These are phyloP conservation scores for Peribatodes rhomboidaria DNA, from an alignment of 2,888 invertebrate genomes.

Conservation along the genomic window DNA sequence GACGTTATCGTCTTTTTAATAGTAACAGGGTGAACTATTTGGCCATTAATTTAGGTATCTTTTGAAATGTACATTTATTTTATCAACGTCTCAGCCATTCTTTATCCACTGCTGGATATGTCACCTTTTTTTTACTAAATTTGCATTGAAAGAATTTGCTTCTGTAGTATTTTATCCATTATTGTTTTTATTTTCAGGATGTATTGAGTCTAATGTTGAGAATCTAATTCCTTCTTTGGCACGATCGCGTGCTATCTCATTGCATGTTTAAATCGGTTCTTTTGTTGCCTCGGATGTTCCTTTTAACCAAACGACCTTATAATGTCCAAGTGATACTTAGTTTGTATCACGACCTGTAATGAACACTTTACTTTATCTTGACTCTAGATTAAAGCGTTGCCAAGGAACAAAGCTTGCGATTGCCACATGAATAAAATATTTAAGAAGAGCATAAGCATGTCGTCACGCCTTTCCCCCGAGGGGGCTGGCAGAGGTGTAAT, in stretches of 20 bases:
- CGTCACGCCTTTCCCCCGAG: no score
- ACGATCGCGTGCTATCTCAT: slow-evolving; percentile 21
- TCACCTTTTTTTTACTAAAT: no score
- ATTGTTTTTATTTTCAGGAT: not conserved
- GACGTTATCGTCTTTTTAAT: no score
- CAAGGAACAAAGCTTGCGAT: not conserved
- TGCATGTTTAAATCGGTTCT: slow-evolving; percentile 23
- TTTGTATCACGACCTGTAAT: slow-evolving; percentile 13
- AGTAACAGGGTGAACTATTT: no score
- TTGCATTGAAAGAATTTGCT: no score
- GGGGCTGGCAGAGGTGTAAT: no score
- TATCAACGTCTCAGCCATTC: no score
- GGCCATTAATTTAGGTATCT: no score
- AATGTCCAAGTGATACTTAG: slow-evolving; percentile 13
- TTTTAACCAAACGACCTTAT: slow-evolving; percentile 16
- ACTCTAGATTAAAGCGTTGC: not conserved
- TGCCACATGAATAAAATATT: not conserved
- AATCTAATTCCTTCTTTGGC: slow-evolving; percentile 6
- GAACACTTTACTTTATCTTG: slow-evolving; percentile 3
- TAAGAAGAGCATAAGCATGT: no score
- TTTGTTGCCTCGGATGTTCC: slow-evolving; percentile 22
- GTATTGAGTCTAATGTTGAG: not conserved
- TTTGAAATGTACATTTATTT: no score
- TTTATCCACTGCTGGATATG: no score
- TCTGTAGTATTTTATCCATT: not conserved